Evolutionary conservation across 2,888 invertebrate species (phyloP), one percentile per base, ranked within the genome.

Genomic region (Anthophora plumipes): DNA sequence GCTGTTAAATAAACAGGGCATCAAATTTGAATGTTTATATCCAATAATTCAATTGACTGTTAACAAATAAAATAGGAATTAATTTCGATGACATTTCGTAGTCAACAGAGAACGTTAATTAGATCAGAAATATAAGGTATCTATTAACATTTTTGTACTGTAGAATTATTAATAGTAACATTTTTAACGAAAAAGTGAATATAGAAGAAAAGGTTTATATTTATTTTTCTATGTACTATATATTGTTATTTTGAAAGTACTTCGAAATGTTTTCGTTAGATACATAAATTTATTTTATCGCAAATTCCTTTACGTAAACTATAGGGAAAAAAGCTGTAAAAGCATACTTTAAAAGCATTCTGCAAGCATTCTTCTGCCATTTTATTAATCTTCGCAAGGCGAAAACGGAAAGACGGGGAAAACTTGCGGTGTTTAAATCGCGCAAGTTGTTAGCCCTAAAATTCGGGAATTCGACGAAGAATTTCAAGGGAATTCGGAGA

Each of bases 401-500:
- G 72, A 61, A 55, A 43, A 52, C 20, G 48, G 37, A 52, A 64
- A 74, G 69, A 41, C 37, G 67, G 41, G 66, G 64, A 71, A 80
- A 81, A 81, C 80, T 80, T 81, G 74, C 69, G 81, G 80, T 61
- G 60, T 61, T 74, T 68, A 54, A 66, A 60, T 75, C 74, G 69
- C n/a, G 85, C 43, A 55, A 69, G 69, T 70, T 76, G 78, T 69
- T 75, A 69, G 59, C 54, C 70, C 75, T 73, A 61, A 77, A 77
- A 84, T 74, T 75, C 72, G 76, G 63, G 83, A 86, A 86, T 79
- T 76, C 39, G 57, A 31, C 20, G 75, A 55, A 59, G 87, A 85
- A 87, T 85, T 75, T 70, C 69, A 20, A 11, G 39, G 83, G 83
- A 79, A 81, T 64, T 77, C 75, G 37, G 17, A 77, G 87, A 85